Evolutionary conservation across 2,113 vertebrate genomes (phyloP), one percentile per base, ranked within the genome.

Genomic region (Calonectris borealis): DNA sequence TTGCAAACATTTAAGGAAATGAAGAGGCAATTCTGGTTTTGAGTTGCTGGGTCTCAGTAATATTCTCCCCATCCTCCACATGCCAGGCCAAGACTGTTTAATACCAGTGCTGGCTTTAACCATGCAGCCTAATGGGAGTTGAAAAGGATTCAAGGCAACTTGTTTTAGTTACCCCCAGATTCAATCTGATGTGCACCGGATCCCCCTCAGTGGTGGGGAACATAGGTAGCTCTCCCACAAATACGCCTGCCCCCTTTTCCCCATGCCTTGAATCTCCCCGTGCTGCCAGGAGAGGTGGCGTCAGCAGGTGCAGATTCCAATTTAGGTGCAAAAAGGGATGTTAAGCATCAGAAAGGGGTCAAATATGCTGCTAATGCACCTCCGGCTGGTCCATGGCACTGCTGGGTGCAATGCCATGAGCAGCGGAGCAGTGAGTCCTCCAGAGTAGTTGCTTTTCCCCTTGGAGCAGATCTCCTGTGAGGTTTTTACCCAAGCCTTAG

Each of bases 231-330:
- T 78, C 26, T 75, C 36, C 18, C 36, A 55, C 18, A 79, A 24
- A 54, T 9, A 29, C 0, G 16, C 6, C 27, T 72, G 3, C 12
- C 4, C 7, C 9, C 24, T 51, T 65, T 57, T 65, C 38, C 55
- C 44, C 0, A 0, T 29, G 18, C 20, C 19, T 42, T 32, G 7
- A 27, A 36, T 70, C 21, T 70, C 34, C n/a, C 17, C n/a, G 2
- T 13, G 38, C 7, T 31, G 26, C 54, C 3, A 38, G 58, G 9
- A 86, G 18, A 71, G 44, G 46, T 8, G 14, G 21, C 51, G 16
- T 38, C 60, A 92, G 29, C 27, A 73, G 71, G 64, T n/a, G 36
- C 51, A 66, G 80, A 32, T 32, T 83, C 13, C 40, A 46, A 51
- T 77, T 84, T 31, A 38, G 18, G 27, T 40, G 31, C 25, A 27